Percentiles rank a stretch among this genome's conserved stretches.
phyloP scores from a whole-genome alignment of 2,113 vertebrate species.

The Prinia subflava region DNA sequence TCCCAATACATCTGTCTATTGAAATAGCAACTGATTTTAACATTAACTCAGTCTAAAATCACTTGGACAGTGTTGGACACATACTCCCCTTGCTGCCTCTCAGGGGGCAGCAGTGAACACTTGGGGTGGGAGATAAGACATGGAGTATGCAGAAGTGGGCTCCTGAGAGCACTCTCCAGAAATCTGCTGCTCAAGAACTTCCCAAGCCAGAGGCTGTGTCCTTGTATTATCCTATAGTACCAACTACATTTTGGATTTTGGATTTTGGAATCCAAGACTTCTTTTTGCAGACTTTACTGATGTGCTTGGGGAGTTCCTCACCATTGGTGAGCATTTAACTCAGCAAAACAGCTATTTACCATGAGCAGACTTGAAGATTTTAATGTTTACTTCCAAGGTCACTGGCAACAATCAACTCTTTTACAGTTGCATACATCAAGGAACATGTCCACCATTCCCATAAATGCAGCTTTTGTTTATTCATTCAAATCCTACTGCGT shows the following conservation, averaged over 20 bases:
- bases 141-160: neutral
- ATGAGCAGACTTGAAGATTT: neutral
- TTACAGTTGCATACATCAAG: neutral
- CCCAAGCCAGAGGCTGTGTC: neutral
- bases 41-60: neutral
- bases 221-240: neutral
- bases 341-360: neutral
- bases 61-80: neutral
- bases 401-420: neutral
- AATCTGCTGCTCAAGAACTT: neutral
- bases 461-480: neutral
- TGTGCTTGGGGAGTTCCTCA: neutral
- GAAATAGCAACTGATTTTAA: neutral
- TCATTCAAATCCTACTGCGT: neutral
- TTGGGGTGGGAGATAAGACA: fast-evolving
- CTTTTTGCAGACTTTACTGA: neutral
- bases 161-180: neutral
- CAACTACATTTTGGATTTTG: neutral
- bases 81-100: neutral
- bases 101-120: neutral
- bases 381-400: neutral
- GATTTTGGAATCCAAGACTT: neutral
- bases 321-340: neutral
- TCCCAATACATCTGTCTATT: neutral
- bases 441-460: neutral